These are phyloP conservation scores for Sitobion miscanthi DNA, from an alignment of 1,140 invertebrate genomes.

Conservation along the genomic window DNA sequence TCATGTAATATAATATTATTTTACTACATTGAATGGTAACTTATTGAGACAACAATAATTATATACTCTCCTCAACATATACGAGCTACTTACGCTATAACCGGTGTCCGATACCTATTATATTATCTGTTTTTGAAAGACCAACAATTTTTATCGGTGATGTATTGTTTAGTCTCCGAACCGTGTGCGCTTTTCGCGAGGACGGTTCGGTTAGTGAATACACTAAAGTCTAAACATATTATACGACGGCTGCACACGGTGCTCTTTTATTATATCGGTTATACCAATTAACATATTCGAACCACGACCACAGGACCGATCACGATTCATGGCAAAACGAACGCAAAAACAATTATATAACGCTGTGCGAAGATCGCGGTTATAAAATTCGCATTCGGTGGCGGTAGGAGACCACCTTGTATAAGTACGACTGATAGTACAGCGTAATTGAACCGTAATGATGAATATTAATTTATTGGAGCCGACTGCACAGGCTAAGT, in stretches of 20 bases:
- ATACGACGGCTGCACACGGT: neutral
- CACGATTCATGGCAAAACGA: slow-evolving; percentile 26
- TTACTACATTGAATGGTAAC: neutral
- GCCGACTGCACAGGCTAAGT: neutral
- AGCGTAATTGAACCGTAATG: slow-evolving; percentile 14
- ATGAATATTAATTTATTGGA: slow-evolving; percentile 36
- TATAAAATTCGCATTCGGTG: slow-evolving; percentile 26
- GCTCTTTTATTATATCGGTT: neutral
- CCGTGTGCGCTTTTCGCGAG: neutral
- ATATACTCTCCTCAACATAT: neutral
- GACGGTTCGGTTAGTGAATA: neutral
- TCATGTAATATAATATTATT: neutral
- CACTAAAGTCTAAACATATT: neutral
- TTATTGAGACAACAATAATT: neutral
- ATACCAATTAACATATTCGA: slow-evolving; percentile 28
- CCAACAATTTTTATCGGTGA: neutral
- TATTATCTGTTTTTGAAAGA: neutral
- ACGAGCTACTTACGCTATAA: neutral
- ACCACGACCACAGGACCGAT: slow-evolving; percentile 28
- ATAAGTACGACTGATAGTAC: neutral
- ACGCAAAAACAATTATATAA: slow-evolving; percentile 33
- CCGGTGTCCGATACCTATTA: neutral
- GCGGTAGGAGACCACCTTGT: slow-evolving; percentile 8
- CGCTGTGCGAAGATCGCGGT: neutral
- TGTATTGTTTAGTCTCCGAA: neutral